Base-by-base conservation (phyloP, 37 sponge, comb jelly and placozoan species). In the Beroe forskalii region DNA sequence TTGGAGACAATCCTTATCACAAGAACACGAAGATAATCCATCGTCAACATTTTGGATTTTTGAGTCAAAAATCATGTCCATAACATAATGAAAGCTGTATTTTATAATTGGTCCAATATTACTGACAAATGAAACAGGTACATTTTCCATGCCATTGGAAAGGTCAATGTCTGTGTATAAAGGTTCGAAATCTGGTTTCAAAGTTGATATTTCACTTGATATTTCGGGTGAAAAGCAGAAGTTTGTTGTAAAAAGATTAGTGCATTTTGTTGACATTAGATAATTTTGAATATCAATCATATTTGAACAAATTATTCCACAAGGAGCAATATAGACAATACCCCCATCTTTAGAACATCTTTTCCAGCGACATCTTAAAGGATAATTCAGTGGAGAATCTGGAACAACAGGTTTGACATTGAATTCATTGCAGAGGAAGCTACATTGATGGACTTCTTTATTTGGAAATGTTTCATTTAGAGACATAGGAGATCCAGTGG, bases 41-140 rank as follows among this genome's bases (percentile, higher is more conserved):
- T 31, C 1, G 36, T 69, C 72, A 36, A 36, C 12, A 6, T 36
- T 27, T 33, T 69, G 27, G 12, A 35, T 12, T 9, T 27, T 35
- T 14, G 38, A 32, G 17, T 69, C 72, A 35, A 32, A 37, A 14
- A 69, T 69, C 72, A 69, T 6, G 27, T 80, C 86, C 40, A 80
- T 27, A 23, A 80, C 55, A 44, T 80, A 80, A 44, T 44, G 44
- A 27, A 80, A 80, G 27, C 55, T 80, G 86, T 80, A 80, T 27
- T 80, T 80, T 43, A 80, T 80, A 9, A 80, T 80, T 30, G 86
- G 86, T 41, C 86, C 86, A 24, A 80, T 80, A 41, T 80, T 80
- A 80, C 86, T 80, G 2, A 80, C 8, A 43, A 80, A 80, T 12
- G 86, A 44, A 9, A 80, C 55, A 19, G 86, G 48, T 4, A 41